Conservation (phyloP, 2,113 vertebrate species). For the Notarius lentiginosus region DNA sequence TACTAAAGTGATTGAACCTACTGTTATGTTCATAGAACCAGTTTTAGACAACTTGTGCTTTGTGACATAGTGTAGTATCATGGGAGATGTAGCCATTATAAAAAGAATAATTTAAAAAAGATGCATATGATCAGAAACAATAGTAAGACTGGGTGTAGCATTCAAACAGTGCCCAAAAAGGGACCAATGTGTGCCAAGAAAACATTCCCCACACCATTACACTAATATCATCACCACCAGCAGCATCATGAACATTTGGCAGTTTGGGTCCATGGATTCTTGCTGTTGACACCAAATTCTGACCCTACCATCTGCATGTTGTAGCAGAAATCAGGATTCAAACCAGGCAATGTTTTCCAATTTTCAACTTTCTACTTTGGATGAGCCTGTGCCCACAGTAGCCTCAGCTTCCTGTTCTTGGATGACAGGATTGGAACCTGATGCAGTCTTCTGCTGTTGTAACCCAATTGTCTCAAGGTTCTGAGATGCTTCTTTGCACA, state of each 20-base stretch:
- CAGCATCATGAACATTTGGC: too few relatives aligned
- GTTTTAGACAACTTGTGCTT: too few relatives aligned
- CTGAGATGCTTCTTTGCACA: not conserved
- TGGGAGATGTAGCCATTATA: not conserved
- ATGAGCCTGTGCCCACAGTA: too few relatives aligned
- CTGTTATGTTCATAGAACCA: not conserved
- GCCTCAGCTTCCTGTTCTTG: too few relatives aligned
- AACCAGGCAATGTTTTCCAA: not conserved
- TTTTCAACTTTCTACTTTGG: not conserved
- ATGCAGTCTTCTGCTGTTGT: not conserved
- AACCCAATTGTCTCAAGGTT: not conserved
- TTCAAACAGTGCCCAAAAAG: not conserved
- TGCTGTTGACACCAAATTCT: too few relatives aligned
- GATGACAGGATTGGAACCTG: not conserved
- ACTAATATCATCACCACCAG: not conserved
- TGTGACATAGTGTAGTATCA: too few relatives aligned
- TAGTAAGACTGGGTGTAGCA: not conserved
- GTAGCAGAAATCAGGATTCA: not conserved
- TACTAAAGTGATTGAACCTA: not conserved
- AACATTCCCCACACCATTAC: not conserved
- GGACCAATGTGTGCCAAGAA: not conserved
- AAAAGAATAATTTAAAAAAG: not conserved
- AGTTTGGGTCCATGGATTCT: not conserved
- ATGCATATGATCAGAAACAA: not conserved
- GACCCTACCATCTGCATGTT: too few relatives aligned